Conservation (phyloP, 2,888 invertebrate genomes). For the Sisyra nigra region DNA sequence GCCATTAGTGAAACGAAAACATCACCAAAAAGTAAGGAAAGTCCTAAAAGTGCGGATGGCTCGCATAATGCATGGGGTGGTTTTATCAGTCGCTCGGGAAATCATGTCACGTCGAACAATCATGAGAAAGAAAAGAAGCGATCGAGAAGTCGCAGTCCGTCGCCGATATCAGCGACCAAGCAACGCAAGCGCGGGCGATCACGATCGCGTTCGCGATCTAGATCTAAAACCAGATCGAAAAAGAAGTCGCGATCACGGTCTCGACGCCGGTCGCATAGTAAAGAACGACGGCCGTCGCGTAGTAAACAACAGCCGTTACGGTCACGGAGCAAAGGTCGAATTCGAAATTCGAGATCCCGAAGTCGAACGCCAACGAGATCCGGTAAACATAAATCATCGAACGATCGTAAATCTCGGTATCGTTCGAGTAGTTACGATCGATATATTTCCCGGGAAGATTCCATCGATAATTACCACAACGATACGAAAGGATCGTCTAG, state of each 20-base stretch:
- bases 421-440: slow-evolving; percentile 6
- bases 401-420: slow-evolving; percentile 11
- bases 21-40: slow-evolving; percentile 26
- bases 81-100: slow-evolving; percentile 36
- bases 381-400: slow-evolving; percentile 24
- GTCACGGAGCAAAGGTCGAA: not conserved
- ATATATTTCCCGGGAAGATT: slow-evolving; percentile 1
- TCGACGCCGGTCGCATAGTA: slow-evolving; percentile 21
- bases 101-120: slow-evolving; percentile 19
- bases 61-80: slow-evolving; percentile 52
- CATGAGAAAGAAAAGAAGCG: slow-evolving; percentile 25
- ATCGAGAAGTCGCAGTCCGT: slow-evolving; percentile 25
- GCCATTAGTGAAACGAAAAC: slow-evolving; percentile 32
- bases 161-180: slow-evolving; percentile 22
- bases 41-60: slow-evolving; percentile 30
- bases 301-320: not conserved
- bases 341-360: slow-evolving; percentile 2
- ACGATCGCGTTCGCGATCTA: slow-evolving; percentile 5
- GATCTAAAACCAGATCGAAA: slow-evolving; percentile 1
- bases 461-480: slow-evolving; percentile 3
- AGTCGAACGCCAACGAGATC: slow-evolving; percentile 17
- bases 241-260: slow-evolving; percentile 19
- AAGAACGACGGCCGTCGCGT: not conserved
- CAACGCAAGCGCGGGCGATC: slow-evolving; percentile 15
- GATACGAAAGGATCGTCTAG: not conserved